Evolutionary conservation across 2,888 invertebrate species (phyloP).

Genomic region (Drosophila mercatorum): DNA sequence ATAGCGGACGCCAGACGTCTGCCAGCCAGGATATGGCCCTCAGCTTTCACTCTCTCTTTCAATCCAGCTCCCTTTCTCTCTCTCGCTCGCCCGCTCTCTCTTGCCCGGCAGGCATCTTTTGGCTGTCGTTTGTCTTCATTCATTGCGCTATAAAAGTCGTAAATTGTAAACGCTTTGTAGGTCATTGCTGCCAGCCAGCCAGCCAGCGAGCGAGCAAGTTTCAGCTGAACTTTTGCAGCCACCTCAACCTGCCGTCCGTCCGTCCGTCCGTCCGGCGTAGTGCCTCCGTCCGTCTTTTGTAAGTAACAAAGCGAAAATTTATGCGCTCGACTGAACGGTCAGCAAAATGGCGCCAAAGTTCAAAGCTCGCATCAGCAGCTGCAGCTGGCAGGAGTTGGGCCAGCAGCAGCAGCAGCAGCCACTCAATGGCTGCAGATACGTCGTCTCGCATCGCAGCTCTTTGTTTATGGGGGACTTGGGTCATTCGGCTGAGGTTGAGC

Average conservation of each 20-base stretch:
- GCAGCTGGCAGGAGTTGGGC: constrained; percentile 24
- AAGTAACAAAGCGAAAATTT: constrained; percentile 64
- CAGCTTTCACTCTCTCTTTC: constrained; percentile 14
- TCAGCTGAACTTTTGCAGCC: constrained; percentile 46
- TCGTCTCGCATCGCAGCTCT: constrained; percentile 20
- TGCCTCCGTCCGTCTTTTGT: constrained; percentile 4
- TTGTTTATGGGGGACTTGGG: constrained; percentile 16
- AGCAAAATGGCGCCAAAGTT: constrained; percentile 80
- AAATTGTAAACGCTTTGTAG: constrained; percentile 79
- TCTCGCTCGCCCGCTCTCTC: not conserved
- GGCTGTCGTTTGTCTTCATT: constrained; percentile 75
- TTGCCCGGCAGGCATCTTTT: constrained; percentile 14
- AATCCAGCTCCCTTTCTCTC: not conserved
- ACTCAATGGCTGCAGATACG: constrained; percentile 64
- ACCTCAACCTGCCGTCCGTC: not conserved
- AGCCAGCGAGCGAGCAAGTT: constrained; percentile 40
- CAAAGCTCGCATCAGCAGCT: constrained; percentile 62
- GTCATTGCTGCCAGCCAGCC: constrained; percentile 66
- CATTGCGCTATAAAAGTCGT: constrained; percentile 63
- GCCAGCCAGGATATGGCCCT: constrained; percentile 32
- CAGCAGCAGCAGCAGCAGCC: constrained; percentile 21
- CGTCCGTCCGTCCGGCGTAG: not conserved
- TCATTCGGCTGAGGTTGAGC: constrained; percentile 12
- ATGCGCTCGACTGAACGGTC: constrained; percentile 70
- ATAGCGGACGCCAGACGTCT: constrained; percentile 30